phyloP scores from a whole-genome alignment of 2,888 invertebrate species.

The Meiosimyza platycephala region DNA sequence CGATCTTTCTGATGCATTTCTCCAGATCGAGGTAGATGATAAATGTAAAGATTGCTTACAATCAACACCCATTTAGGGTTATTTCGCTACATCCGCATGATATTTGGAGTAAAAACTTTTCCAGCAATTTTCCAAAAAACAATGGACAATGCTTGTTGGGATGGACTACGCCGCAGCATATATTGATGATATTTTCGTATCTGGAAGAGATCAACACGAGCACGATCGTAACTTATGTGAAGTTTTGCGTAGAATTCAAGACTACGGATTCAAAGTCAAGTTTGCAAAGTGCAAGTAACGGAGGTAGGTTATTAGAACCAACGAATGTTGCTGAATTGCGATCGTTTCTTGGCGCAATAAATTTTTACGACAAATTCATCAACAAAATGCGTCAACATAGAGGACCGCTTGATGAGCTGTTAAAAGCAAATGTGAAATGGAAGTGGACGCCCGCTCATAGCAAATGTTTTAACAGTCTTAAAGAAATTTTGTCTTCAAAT shows the following conservation, averaged over 20 bases:
- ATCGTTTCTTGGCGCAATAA: conserved; percentile 44
- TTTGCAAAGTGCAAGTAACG: conserved; percentile 40
- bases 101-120: not conserved
- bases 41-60: conserved; percentile 38
- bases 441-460: conserved; percentile 35
- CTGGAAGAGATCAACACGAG: conserved; percentile 36
- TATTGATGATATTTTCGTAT: conserved; percentile 40
- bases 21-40: conserved; percentile 45
- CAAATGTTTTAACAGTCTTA: conserved; percentile 35
- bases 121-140: conserved; percentile 39
- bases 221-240: conserved; percentile 34
- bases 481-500: conserved; percentile 41
- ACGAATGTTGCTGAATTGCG: conserved; percentile 41
- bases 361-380: conserved; percentile 45
- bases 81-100: conserved; percentile 31
- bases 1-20: conserved; percentile 43
- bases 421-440: conserved; percentile 37
- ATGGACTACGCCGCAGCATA: conserved; percentile 33
- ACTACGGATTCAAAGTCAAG: conserved; percentile 40
- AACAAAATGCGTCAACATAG: conserved; percentile 36
- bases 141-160: conserved; percentile 40
- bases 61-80: conserved; percentile 35
- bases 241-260: conserved; percentile 37
- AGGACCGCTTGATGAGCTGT: conserved; percentile 41
- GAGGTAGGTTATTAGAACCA: no score